These are phyloP conservation scores for Thalassaphorura encarpata DNA, from an alignment of 1,140 invertebrate species.

Conservation along the genomic window DNA sequence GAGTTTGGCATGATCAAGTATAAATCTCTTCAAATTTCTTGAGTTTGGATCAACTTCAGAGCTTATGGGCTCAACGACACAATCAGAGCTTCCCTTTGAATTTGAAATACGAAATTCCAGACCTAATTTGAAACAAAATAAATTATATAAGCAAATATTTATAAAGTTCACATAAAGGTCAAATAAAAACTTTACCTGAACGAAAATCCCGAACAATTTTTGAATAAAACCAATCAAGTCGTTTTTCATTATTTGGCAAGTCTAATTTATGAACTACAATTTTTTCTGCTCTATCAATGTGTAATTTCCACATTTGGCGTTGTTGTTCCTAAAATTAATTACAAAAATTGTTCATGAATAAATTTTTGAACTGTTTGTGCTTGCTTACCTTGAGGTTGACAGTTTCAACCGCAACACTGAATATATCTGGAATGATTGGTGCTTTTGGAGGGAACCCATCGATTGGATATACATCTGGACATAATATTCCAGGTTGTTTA, in stretches of 20 bases:
- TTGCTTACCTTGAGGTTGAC: constrained; percentile 27
- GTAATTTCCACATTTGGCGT: constrained; percentile 31
- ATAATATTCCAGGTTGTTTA: constrained; percentile 27
- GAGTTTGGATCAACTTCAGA: constrained; percentile 27
- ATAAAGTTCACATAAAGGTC: background rate
- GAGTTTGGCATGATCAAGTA: constrained; percentile 30
- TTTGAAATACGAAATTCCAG: constrained; percentile 32
- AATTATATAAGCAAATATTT: background rate
- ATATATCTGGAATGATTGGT: constrained; percentile 31
- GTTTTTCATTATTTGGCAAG: constrained; percentile 28
- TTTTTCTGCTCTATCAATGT: constrained; percentile 30
- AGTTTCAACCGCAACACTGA: constrained; percentile 30
- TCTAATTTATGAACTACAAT: constrained; percentile 32
- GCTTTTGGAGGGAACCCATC: constrained; percentile 30
- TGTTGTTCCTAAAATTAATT: constrained; percentile 23
- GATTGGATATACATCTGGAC: constrained; percentile 29
- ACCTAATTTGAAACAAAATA: constrained; percentile 7
- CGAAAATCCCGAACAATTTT: constrained; percentile 32
- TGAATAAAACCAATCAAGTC: constrained; percentile 30
- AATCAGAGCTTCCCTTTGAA: constrained; percentile 25
- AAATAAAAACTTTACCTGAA: constrained; percentile 28
- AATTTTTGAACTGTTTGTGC: background rate
- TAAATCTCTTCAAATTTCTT: constrained; percentile 26
- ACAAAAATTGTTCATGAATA: background rate
- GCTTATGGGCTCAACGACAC: constrained; percentile 30